phyloP scores from a whole-genome alignment of 1,140 invertebrate genomes.

The Episyrphus balteatus region DNA sequence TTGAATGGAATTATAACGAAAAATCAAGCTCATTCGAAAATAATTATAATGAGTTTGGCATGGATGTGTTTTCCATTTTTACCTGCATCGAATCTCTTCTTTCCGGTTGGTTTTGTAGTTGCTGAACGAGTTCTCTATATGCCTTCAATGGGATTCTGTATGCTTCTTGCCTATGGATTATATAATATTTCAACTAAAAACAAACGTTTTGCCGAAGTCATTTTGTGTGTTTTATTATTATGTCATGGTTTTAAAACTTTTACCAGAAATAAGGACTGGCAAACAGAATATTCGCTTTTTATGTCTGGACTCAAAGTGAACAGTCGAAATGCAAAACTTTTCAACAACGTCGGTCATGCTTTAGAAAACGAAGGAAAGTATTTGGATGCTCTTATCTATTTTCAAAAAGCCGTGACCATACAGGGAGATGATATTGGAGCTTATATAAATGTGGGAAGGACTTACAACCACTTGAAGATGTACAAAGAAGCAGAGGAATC shows the following conservation, averaged over 20 bases:
- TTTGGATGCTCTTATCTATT: constrained; percentile 79
- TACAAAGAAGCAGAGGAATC: constrained; percentile 86
- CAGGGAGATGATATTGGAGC: constrained; percentile 93
- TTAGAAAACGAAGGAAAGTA: constrained; percentile 76
- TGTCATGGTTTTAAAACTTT: constrained; percentile 73
- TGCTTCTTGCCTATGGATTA: constrained; percentile 77
- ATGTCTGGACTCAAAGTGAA: constrained; percentile 85
- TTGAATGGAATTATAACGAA: constrained; percentile 17
- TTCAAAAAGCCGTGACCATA: constrained; percentile 83
- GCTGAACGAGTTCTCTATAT: constrained; percentile 93
- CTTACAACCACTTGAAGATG: constrained; percentile 84
- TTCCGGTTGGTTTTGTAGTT: constrained; percentile 94
- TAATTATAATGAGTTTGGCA: constrained; percentile 74
- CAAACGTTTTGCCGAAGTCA: constrained; percentile 49
- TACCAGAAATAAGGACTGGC: constrained; percentile 82
- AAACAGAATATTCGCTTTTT: constrained; percentile 86
- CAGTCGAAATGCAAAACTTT: constrained; percentile 86
- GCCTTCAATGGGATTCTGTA: constrained; percentile 95
- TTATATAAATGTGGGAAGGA: constrained; percentile 92
- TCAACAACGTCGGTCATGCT: constrained; percentile 94
- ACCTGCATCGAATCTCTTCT: constrained; percentile 93
- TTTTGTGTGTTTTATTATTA: constrained; percentile 52
- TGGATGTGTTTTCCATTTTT: constrained; percentile 85
- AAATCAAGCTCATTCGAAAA: constrained; percentile 45
- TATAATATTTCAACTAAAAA: constrained; percentile 39